Percentiles rank a stretch among this genome's conserved stretches.
Evolutionary conservation across 2,797 vertebrate genomes (phyloP).

Genomic region (Hemibagrus guttatus): DNA sequence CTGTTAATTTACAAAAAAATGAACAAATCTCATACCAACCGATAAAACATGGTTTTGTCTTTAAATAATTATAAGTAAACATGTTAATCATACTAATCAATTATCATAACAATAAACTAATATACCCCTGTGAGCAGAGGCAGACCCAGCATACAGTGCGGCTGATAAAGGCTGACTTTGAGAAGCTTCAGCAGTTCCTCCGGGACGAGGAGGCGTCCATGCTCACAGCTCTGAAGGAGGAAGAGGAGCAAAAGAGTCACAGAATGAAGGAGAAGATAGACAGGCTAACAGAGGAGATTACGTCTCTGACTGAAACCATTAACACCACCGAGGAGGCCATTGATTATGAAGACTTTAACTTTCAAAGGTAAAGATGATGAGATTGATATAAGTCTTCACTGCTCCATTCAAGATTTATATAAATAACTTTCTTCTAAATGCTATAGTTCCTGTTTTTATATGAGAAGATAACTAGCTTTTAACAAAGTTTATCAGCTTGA

Average conservation of each 20-base stretch:
- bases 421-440: background rate
- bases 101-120: background rate
- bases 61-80: background rate
- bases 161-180: slow-evolving; percentile 65
- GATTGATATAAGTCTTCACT: background rate
- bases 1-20: background rate
- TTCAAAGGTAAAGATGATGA: slow-evolving; percentile 60
- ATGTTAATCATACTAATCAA: background rate
- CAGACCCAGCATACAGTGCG: slow-evolving; percentile 59
- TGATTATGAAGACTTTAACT: slow-evolving; percentile 49
- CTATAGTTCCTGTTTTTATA: background rate
- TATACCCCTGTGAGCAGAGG: slow-evolving; percentile 50
- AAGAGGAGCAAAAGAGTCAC: slow-evolving; percentile 66
- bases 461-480: background rate
- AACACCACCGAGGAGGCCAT: slow-evolving; percentile 59
- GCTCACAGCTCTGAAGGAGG: slow-evolving; percentile 62
- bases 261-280: slow-evolving; percentile 61
- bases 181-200: slow-evolving; percentile 68
- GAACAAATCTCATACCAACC: background rate
- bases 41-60: background rate
- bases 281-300: slow-evolving; percentile 56
- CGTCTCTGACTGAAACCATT: slow-evolving; percentile 54
- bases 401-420: background rate
- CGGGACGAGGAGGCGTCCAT: slow-evolving; percentile 62
- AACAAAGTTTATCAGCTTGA: slow-evolving; percentile 1